These are phyloP conservation scores for Hydrotaea cyrtoneurina DNA, from an alignment of 2,888 invertebrate species.

Conservation along the genomic window DNA sequence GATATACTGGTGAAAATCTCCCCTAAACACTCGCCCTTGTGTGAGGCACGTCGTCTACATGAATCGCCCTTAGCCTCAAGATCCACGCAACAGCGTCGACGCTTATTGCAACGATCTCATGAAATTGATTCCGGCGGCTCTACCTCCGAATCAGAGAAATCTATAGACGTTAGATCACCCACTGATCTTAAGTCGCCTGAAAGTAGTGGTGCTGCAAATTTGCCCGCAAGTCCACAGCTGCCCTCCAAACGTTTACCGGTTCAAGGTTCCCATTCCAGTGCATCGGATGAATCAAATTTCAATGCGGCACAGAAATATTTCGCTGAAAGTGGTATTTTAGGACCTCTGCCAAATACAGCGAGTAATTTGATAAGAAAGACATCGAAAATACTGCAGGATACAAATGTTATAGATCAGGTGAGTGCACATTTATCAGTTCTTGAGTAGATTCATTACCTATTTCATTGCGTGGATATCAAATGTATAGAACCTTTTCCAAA, in stretches of 20 bases:
- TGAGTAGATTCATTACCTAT: too few relatives aligned
- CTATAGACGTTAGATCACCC: conserved; percentile 55
- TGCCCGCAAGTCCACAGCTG: conserved; percentile 34
- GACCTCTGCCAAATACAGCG: conserved; percentile 70
- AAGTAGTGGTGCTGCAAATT: background rate
- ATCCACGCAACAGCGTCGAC: conserved; percentile 70
- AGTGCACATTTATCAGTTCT: too few relatives aligned
- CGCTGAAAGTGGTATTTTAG: conserved; percentile 75
- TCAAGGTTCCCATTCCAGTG: background rate
- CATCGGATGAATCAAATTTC: conserved; percentile 67
- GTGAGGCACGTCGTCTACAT: conserved; percentile 50
- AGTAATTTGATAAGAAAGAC: conserved; percentile 72
- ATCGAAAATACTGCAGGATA: conserved; percentile 74
- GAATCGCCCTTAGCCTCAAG: conserved; percentile 55
- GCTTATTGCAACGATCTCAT: conserved; percentile 72
- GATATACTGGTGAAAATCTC: conserved; percentile 75
- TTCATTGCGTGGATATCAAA: too few relatives aligned
- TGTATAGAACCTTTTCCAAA: too few relatives aligned
- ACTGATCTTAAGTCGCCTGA: background rate
- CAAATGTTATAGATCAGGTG: conserved; percentile 74
- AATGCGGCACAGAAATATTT: conserved; percentile 75
- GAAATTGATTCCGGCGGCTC: conserved; percentile 72
- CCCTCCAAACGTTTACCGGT: conserved; percentile 37
- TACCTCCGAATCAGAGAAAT: conserved; percentile 71
- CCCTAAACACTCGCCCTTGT: conserved; percentile 70